These are phyloP conservation scores for Conopomorpha cramerella DNA, from an alignment of 1,140 invertebrate species.

Conservation along the genomic window DNA sequence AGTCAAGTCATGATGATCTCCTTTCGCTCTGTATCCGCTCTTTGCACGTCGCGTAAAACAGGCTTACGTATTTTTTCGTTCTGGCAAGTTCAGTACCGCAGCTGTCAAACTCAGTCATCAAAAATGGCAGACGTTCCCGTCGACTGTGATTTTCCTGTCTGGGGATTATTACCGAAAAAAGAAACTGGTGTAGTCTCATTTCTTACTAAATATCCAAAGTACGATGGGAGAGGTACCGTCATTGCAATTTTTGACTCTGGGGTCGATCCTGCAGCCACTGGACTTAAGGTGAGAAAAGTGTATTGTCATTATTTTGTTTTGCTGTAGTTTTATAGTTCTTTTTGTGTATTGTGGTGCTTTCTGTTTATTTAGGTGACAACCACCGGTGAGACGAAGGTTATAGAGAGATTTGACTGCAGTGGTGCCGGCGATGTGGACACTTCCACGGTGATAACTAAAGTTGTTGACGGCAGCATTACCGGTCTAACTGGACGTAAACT, in stretches of 20 bases:
- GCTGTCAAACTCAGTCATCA: too few relatives aligned
- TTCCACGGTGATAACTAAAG: conserved; percentile 44
- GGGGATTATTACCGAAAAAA: conserved; percentile 90
- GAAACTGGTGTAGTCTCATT: conserved; percentile 91
- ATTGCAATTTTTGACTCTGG: conserved; percentile 98
- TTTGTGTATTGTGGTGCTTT: conserved; percentile 13
- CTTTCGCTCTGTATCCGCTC: too few relatives aligned
- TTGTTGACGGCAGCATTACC: conserved; percentile 73
- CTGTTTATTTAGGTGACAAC: conserved; percentile 73
- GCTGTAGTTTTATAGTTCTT: conserved; percentile 23
- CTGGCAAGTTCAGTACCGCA: neutral
- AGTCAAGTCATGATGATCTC: too few relatives aligned
- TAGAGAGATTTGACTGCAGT: conserved; percentile 93
- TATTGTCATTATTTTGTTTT: conserved; percentile 48
- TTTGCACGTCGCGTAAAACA: too few relatives aligned
- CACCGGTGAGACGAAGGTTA: conserved; percentile 89
- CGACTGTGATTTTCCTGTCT: conserved; percentile 79
- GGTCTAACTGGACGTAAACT: conserved; percentile 88
- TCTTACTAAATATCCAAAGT: conserved; percentile 87
- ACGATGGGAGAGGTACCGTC: conserved; percentile 88
- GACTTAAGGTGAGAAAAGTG: conserved; percentile 80
- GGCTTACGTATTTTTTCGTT: neutral
- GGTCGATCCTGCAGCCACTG: conserved; percentile 93
- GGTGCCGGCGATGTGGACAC: conserved; percentile 86
- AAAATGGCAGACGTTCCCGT: conserved; percentile 67